These are phyloP conservation scores for Adelges cooleyi DNA, from an alignment of 1,140 invertebrate species.

Conservation along the genomic window DNA sequence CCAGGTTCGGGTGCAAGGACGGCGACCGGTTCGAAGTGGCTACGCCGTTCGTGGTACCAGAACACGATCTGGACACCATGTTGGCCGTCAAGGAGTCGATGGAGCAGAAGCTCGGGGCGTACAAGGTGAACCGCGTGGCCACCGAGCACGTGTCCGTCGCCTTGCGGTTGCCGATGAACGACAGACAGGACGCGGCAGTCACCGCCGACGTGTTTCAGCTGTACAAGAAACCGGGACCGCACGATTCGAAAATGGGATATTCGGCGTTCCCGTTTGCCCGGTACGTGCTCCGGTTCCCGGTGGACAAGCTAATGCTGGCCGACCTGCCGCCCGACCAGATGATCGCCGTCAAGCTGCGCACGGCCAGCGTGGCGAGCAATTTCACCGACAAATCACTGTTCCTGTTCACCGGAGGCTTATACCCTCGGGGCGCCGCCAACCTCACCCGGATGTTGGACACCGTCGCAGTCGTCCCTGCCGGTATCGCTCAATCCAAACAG, in stretches of 20 bases:
- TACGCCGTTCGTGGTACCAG: constrained; percentile 13
- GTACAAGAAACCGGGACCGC: background rate
- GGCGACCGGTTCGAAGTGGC: constrained; percentile 7
- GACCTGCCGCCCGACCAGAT: constrained; percentile 10
- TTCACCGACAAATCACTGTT: background rate
- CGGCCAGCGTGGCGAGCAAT: too few species aligned
- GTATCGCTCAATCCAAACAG: too few species aligned
- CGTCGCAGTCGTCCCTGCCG: too few species aligned
- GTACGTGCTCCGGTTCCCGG: background rate
- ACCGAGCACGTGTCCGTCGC: constrained; percentile 4
- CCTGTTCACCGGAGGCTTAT: constrained; percentile 7
- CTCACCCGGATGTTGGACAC: background rate
- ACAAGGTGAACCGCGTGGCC: background rate
- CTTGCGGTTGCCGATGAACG: background rate
- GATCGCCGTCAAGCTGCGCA: constrained; percentile 1
- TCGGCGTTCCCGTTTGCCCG: background rate
- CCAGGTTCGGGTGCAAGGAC: background rate
- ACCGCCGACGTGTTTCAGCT: constrained; percentile 7
- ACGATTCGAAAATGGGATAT: background rate
- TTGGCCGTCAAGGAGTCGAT: constrained; percentile 7
- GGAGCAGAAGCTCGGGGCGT: background rate
- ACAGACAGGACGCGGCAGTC: background rate
- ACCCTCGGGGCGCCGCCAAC: background rate
- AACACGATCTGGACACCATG: background rate
- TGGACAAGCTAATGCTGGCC: background rate